Evolutionary conservation across 1,140 invertebrate genomes (phyloP).

Genomic region (Philopotamus ludificatus): DNA sequence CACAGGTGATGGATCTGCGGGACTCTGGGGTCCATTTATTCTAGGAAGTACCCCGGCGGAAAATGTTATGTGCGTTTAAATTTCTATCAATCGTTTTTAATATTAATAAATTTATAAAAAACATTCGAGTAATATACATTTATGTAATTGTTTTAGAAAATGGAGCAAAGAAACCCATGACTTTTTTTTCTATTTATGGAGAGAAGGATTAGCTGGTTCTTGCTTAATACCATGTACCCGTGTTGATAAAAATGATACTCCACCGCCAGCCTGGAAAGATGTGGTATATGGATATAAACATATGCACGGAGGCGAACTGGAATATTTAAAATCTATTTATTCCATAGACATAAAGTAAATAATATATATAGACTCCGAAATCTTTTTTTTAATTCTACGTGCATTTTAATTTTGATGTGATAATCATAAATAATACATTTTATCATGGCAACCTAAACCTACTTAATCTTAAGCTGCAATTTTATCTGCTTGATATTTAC

Average conservation of each 20-base stretch:
- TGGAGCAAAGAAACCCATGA: slow-evolving; percentile 65
- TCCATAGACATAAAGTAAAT: no score
- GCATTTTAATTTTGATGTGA: neutral
- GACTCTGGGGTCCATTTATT: slow-evolving; percentile 71
- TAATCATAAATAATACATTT: neutral
- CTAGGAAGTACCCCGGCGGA: slow-evolving; percentile 59
- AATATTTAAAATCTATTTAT: slow-evolving; percentile 36
- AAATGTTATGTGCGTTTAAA: slow-evolving; percentile 58
- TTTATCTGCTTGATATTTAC: no score
- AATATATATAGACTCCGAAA: no score
- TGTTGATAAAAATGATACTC: slow-evolving; percentile 46
- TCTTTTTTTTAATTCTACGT: no score
- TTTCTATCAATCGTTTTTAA: neutral
- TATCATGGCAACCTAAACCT: neutral
- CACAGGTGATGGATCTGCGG: slow-evolving; percentile 75
- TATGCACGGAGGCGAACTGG: slow-evolving; percentile 54
- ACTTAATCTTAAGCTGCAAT: no score
- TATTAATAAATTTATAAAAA: neutral
- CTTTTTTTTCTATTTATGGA: slow-evolving; percentile 64
- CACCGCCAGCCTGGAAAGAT: slow-evolving; percentile 54
- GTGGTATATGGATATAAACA: slow-evolving; percentile 60
- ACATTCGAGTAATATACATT: neutral
- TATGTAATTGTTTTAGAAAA: slow-evolving; percentile 49
- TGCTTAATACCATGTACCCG: slow-evolving; percentile 59
- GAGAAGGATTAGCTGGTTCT: slow-evolving; percentile 59